Evolutionary conservation across 2,888 invertebrate species (phyloP), one percentile per base, ranked within the genome.

Genomic region (Andrena trimmerana): DNA sequence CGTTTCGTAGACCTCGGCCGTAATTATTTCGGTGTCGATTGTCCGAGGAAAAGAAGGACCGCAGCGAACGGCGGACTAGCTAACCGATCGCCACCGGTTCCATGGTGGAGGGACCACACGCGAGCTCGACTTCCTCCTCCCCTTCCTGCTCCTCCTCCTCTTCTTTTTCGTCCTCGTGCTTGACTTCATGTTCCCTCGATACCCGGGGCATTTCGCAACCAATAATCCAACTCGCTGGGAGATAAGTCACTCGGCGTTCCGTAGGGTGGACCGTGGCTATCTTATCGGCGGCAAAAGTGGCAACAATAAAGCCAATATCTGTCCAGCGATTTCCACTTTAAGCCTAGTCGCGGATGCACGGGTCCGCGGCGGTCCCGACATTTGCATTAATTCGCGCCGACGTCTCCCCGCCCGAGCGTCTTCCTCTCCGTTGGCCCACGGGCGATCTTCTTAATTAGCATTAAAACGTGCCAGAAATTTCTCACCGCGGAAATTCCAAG

Each of bases 101-200:
- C 76, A 60, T 54, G 72, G 54, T 27, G 65, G 59, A 62, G 42
- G 42, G 88, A 88, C 87, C 87, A 87, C 87, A 88, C 86, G 87
- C 84, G 84, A 82, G 84, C 82, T 69, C 33, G 42, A 75, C 63
- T 70, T 78, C 72, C 76, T 70, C 83, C 63, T 50, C 62, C 20
- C 48, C 27, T 24, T 42, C 42, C 42, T 42, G 42, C 75, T 63
- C 57, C 54, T 60, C 13, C 54, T 54, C 27, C 67, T 50, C 27
- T 68, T 77, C 65, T 82, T 79, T 80, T 31, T 72, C 62, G 54
- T 72, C 78, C 57, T 13, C 48, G 66, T 52, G 70, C 65, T 63
- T 74, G 42, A 67, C 70, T 77, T 65, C 72, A 57, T 66, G 84
- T 77, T 75, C 66, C 48, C 16, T n/a, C 66, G 68, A 73, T 69